phyloP scores from a whole-genome alignment of 2,797 vertebrate species.

The Luscinia luscinia region DNA sequence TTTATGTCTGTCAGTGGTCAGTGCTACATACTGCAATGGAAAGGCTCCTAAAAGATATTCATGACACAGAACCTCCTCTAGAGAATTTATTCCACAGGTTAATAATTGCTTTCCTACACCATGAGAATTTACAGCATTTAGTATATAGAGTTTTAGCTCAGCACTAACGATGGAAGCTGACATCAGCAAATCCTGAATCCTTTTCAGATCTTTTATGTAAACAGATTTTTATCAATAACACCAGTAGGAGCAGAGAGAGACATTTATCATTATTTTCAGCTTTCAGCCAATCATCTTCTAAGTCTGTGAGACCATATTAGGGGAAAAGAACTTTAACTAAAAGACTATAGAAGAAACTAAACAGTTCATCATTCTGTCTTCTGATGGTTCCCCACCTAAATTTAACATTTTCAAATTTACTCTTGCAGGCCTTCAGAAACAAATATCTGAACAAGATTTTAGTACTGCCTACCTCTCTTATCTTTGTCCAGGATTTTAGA shows the following conservation, averaged over 20 bases:
- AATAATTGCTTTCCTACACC: not conserved
- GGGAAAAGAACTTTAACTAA: not conserved
- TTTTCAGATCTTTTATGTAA: not conserved
- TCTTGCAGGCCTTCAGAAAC: not conserved
- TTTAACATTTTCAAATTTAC: not conserved
- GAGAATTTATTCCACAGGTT: not conserved
- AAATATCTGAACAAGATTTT: not conserved
- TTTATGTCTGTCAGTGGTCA: not conserved
- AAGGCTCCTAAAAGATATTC: not conserved
- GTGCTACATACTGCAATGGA: not conserved
- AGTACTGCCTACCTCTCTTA: not conserved
- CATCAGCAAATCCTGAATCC: not conserved
- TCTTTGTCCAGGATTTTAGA: not conserved
- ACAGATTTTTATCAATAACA: not conserved
- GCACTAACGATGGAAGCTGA: not conserved
- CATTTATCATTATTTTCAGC: not conserved
- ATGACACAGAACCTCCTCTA: not conserved
- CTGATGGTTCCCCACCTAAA: not conserved
- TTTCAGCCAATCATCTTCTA: not conserved
- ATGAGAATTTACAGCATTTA: not conserved
- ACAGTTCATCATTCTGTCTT: not conserved
- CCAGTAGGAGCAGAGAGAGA: rapidly evolving
- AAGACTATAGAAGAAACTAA: not conserved
- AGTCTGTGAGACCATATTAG: not conserved
- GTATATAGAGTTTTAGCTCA: not conserved